Evolutionary conservation across 30 jellyfish, hydroid and myxozoan genomes (phyloP), one percentile per base, ranked within the genome.

Genomic region (Aurelia aurita complex sp. Pacific): DNA sequence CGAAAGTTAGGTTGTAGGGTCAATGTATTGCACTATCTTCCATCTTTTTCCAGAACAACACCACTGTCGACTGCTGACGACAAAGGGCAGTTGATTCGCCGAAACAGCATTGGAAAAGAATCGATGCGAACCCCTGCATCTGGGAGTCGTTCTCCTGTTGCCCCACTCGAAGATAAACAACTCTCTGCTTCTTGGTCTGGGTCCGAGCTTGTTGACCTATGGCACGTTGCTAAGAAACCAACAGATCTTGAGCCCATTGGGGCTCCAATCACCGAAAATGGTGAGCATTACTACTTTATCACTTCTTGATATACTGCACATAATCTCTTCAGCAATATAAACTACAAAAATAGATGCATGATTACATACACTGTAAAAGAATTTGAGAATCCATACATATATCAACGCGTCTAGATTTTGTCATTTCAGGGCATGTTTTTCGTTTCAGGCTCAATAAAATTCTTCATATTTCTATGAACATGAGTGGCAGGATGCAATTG

Each of bases 141-240:
- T 55, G 76, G 83, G 23, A 80, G 90, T 57, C 96, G 89, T 16
- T 86, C 96, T 11, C 96, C 96, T n/a, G 88, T 73, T 16, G 76
- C 85, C 4, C 67, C 85, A 7, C 70, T 34, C 62, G 96, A 86
- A 34, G 96, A 86, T 10, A 77, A 86, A 72, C 89, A 59, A 32
- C 80, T 86, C 32, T 86, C 96, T 64, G 88, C 85, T 40, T 86
- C 96, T 2, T 86, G 96, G 96, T 72, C 96, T 65, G 96, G 96
- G 4, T 60, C 96, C 15, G 96, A 68, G 53, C 46, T 76, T 69
- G 23, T 29, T 66, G 96, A 86, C 23, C 36, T 13, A 14, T 69
- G 91, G 91, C 91, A 69, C 2, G 72, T 52, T 38, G 35, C 77
- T 59, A 82, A 82, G 91, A 82, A 82, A 33, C 91, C 83, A 12